Conservation (phyloP, 2,797 vertebrate species). For the Glyptemys insculpta region DNA sequence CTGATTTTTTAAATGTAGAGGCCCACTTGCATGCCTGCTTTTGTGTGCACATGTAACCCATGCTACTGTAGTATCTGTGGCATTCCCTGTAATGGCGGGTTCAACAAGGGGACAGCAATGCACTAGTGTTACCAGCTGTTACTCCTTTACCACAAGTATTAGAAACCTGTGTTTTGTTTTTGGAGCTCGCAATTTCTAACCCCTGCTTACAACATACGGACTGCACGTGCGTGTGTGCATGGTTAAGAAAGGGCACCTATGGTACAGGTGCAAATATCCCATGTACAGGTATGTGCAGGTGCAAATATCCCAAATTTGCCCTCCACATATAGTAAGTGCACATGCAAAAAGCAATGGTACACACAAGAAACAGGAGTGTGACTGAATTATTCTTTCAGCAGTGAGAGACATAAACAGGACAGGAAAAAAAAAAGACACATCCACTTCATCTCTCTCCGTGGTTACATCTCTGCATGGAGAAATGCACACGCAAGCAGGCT, state of each 20-base stretch:
- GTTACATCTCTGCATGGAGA: neutral
- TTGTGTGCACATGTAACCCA: neutral
- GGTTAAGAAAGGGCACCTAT: neutral
- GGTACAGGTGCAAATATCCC: neutral
- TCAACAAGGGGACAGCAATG: neutral
- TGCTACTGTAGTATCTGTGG: neutral
- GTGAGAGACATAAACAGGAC: neutral
- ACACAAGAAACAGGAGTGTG: neutral
- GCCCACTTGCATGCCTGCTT: slow-evolving; percentile 31
- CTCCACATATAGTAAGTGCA: neutral
- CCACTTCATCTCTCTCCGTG: neutral
- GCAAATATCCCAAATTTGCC: neutral
- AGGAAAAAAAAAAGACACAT: neutral
- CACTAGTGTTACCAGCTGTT: neutral
- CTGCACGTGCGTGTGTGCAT: rapidly evolving
- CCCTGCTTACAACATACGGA: rapidly evolving
- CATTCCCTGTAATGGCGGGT: slow-evolving; percentile 40
- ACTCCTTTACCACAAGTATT: neutral
- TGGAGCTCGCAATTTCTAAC: neutral
- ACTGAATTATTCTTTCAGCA: neutral
- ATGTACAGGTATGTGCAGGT: neutral
- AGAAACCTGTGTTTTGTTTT: neutral
- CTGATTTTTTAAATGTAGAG: neutral
- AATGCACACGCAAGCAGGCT: neutral
- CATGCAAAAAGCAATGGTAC: neutral